These are phyloP conservation scores for Drosophila siamana DNA, from an alignment of 2,888 invertebrate genomes.

Conservation along the genomic window DNA sequence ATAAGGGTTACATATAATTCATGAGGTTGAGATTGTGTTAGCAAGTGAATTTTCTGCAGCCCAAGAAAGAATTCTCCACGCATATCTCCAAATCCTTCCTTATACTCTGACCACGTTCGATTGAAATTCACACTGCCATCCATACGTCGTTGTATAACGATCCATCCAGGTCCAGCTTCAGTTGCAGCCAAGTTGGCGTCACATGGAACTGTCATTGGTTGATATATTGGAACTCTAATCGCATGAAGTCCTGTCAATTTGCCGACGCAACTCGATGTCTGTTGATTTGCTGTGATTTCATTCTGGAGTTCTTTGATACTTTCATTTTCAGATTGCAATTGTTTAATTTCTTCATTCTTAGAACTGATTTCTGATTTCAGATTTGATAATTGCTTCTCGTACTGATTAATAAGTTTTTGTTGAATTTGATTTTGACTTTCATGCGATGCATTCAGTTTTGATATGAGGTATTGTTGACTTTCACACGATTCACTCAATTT, in stretches of 20 bases:
- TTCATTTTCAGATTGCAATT: background rate
- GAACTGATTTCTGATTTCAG: background rate
- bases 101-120: background rate
- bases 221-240: background rate
- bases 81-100: background rate
- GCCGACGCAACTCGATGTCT: no score
- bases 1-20: background rate
- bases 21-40: background rate
- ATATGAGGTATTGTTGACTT: background rate
- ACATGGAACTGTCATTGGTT: background rate
- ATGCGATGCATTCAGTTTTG: no score
- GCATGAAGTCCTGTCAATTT: no score
- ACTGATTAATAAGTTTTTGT: background rate
- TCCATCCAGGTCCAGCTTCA: constrained; percentile 87
- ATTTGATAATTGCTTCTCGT: background rate
- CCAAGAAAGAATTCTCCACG: background rate
- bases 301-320: no score
- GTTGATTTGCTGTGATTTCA: no score
- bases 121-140: background rate
- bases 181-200: background rate
- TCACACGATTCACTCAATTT: background rate
- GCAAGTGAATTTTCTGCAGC: background rate
- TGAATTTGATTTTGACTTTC: background rate
- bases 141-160: constrained; percentile 87
- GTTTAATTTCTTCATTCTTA: background rate